Evolutionary conservation across 1,140 invertebrate genomes (phyloP).

Genomic region (Philaenus spumarius): DNA sequence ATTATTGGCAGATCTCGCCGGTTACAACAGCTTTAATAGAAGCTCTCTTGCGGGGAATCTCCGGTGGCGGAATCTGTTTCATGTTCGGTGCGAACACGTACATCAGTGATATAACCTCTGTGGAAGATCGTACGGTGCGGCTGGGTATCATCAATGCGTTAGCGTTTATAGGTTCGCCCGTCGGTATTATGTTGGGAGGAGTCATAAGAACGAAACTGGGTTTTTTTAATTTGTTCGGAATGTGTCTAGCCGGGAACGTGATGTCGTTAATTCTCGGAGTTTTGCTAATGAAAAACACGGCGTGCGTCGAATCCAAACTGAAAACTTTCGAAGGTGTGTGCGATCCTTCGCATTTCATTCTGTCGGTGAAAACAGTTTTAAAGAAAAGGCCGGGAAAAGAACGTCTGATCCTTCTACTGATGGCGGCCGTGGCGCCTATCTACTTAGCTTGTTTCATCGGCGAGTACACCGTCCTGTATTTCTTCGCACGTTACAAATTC

Average conservation of each 20-base stretch:
- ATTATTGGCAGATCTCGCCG: slow-evolving; percentile 23
- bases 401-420: slow-evolving; percentile 9
- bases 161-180: slow-evolving; percentile 12
- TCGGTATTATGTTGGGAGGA: slow-evolving; percentile 18
- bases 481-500: slow-evolving; percentile 28
- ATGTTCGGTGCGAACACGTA: slow-evolving; percentile 42
- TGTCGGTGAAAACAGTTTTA: not conserved
- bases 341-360: not conserved
- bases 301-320: not conserved
- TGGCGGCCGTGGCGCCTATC: slow-evolving; percentile 19
- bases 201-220: slow-evolving; percentile 11
- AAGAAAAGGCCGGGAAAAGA: slow-evolving; percentile 11
- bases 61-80: slow-evolving; percentile 38
- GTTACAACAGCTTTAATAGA: slow-evolving; percentile 34
- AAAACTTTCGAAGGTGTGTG: not conserved
- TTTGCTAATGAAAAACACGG: not conserved
- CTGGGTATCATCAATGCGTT: slow-evolving; percentile 35
- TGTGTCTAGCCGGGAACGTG: not conserved
- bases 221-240: slow-evolving; percentile 14
- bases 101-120: slow-evolving; percentile 37
- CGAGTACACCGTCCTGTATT: slow-evolving; percentile 28
- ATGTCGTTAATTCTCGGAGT: not conserved
- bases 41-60: slow-evolving; percentile 36
- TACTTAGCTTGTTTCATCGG: slow-evolving; percentile 22
- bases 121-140: slow-evolving; percentile 35